Base-by-base conservation (phyloP, 2,113 vertebrate species). In the Nothocercus julius region DNA sequence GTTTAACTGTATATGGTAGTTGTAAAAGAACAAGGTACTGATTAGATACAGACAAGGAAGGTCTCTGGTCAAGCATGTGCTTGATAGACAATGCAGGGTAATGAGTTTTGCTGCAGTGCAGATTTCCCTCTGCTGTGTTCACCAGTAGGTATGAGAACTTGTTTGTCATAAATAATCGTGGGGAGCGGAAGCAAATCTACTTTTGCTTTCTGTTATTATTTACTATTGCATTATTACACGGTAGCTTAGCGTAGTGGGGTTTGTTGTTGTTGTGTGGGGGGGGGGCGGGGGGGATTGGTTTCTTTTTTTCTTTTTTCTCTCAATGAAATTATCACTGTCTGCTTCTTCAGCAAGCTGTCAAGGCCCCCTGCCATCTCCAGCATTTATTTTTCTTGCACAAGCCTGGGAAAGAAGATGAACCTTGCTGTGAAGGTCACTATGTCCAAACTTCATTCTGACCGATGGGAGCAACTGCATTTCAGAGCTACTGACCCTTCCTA, bases 371-470 rank as follows among this genome's bases (percentile, higher is more conserved):
- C 81, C 84, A 82, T 93, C 67, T 66, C 38, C 36, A 1, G 1
- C 73, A 81, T 94, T 96, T 96, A 77, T 93, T 95, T 95, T 93
- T 94, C 74, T 92, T 95, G 53, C 92, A 79, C 56, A 56, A 92
- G 84, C 80, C 73, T 95, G 92, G 86, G 78, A 82, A 92, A 94
- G 92, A 89, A 49, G 38, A 63, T 72, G 56, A 96, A 88, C 69
- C 27, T 82, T 93, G 24, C 72, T 89, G 70, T 87, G 75, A 82
- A 87, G 92, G 89, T 94, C 78, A 54, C 36, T 25, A 7, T 79
- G 78, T 85, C 78, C 87, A 66, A 58, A 82, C 11, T 6, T 76
- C 51, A 86, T 90, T 92, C 69, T 69, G 77, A 87, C 81, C 70
- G 66, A 13, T 30, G 49, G 38, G 42, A 89, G 11, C 40, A 53